A percentile compares a stretch with the other conserved stretches of the same genome.
Evolutionary conservation across 2,113 vertebrate genomes (phyloP).

Genomic region (Siniperca knerii): DNA sequence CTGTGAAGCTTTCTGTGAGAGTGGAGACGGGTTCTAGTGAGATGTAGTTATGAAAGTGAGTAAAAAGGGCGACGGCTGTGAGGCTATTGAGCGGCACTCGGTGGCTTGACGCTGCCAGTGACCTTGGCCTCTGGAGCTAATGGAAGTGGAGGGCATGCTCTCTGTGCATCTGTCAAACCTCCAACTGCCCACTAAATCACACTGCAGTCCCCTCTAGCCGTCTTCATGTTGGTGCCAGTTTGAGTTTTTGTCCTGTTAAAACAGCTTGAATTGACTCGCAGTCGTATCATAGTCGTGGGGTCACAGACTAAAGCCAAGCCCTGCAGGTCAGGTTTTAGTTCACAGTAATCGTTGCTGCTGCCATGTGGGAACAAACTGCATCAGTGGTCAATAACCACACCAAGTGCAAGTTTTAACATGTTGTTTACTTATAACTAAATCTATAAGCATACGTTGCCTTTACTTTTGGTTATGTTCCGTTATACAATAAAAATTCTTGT

Average conservation of each 20-base stretch:
- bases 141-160: conserved; percentile 77
- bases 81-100: conserved; percentile 69
- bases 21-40: conserved; percentile 36
- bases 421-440: not conserved
- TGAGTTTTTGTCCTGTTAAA: conserved; percentile 2
- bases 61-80: conserved; percentile 19
- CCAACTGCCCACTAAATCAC: conserved; percentile 3
- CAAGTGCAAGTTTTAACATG: not conserved
- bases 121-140: conserved; percentile 83
- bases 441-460: not conserved
- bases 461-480: not conserved
- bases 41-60: conserved; percentile 67
- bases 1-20: conserved; percentile 33
- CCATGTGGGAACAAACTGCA: not conserved
- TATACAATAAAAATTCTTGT: conserved; percentile 27
- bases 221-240: conserved; percentile 2
- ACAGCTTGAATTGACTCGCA: not conserved
- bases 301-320: not conserved
- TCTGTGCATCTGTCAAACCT: conserved; percentile 27
- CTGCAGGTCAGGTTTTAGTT: conserved; percentile 31
- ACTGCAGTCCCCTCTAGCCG: not conserved
- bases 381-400: not conserved
- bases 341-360: conserved; percentile 10
- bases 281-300: not conserved
- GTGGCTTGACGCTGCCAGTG: conserved; percentile 67